These are phyloP conservation scores for Acanthosepion lycidas DNA, from an alignment of 2,888 invertebrate genomes.

Conservation along the genomic window DNA sequence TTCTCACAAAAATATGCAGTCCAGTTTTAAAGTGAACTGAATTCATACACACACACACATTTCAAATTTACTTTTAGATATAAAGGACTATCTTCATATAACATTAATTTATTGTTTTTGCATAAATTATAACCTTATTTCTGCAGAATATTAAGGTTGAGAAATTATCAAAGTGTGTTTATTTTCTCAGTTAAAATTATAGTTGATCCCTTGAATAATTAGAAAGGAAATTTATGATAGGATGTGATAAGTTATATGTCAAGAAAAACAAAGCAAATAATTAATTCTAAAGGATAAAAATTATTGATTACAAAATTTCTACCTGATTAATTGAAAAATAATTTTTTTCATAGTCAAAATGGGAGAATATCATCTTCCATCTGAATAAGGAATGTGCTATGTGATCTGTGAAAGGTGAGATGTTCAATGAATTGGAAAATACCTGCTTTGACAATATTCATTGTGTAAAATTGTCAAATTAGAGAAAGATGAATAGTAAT, in stretches of 20 bases:
- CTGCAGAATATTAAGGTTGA: not conserved
- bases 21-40: not conserved
- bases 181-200: not conserved
- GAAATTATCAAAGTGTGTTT: not conserved
- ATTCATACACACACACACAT: no score
- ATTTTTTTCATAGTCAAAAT: not conserved
- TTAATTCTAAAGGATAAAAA: not conserved
- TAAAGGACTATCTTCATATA: no score
- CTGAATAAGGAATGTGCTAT: not conserved
- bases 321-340: not conserved
- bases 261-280: not conserved
- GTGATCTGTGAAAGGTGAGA: not conserved
- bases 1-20: not conserved
- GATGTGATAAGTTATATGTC: not conserved
- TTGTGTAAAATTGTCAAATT: not conserved
- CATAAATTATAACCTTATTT: not conserved
- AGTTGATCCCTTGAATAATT: not conserved
- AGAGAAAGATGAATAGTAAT: not conserved
- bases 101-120: no score
- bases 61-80: no score
- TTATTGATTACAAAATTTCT: not conserved
- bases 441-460: not conserved
- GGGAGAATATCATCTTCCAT: not conserved
- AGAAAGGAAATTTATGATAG: not conserved
- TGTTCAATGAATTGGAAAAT: constrained; percentile 33